These are phyloP conservation scores for Albula goreensis DNA, from an alignment of 2,113 vertebrate species.

Conservation along the genomic window DNA sequence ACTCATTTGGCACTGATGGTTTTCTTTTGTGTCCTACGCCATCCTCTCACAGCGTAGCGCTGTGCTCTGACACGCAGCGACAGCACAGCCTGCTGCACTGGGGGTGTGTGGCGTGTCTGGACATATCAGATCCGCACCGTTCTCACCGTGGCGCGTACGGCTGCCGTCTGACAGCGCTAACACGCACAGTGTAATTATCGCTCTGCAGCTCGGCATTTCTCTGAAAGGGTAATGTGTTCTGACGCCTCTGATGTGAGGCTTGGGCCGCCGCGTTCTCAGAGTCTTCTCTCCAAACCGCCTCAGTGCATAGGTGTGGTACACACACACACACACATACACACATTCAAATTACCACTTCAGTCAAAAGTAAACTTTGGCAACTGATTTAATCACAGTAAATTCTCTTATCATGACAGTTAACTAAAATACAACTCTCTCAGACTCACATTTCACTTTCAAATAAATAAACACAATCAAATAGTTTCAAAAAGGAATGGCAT, in stretches of 20 bases:
- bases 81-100: neutral
- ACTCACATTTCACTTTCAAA: too few relatives aligned
- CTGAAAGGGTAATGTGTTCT: neutral
- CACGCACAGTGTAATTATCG: neutral
- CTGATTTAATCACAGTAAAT: too few relatives aligned
- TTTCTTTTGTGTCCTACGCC: neutral
- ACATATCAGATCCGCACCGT: neutral
- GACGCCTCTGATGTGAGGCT: too few relatives aligned
- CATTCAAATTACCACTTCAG: neutral
- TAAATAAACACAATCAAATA: too few relatives aligned
- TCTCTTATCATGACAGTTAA: too few relatives aligned
- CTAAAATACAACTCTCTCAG: too few relatives aligned
- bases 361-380: neutral
- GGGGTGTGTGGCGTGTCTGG: neutral
- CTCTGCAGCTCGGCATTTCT: neutral
- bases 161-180: neutral
- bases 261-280: neutral
- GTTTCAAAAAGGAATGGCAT: too few relatives aligned
- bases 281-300: neutral
- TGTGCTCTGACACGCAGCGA: conserved; percentile 7
- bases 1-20: conserved; percentile 7
- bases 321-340: too few relatives aligned
- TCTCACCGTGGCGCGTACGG: neutral
- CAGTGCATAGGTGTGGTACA: neutral
- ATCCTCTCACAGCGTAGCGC: neutral